Conservation (phyloP, 2,113 vertebrate species). For the Neomonachus schauinslandi region DNA sequence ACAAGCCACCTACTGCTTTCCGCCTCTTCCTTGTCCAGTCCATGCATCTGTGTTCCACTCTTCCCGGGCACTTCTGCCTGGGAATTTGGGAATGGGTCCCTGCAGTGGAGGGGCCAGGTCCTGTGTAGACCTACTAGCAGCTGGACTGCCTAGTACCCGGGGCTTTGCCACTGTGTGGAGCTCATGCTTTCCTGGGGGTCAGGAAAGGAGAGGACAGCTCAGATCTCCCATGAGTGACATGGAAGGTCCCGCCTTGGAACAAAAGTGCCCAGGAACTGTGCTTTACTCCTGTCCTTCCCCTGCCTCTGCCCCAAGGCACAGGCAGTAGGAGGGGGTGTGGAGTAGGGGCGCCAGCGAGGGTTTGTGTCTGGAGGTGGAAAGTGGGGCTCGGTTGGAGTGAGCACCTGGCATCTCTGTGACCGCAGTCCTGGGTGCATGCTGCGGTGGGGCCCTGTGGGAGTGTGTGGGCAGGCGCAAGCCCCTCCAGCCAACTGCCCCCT, state of each 20-base stretch:
- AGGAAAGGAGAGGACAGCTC: neutral
- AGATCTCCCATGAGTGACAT: neutral
- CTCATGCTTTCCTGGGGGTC: neutral
- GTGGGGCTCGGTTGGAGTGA: fast-evolving
- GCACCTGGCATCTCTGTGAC: neutral
- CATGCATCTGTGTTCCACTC: neutral
- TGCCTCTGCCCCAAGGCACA: neutral
- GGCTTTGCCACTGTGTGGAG: neutral
- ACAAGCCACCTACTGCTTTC: neutral
- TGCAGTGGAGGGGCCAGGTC: neutral
- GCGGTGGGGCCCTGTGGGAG: neutral
- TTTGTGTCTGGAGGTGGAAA: neutral
- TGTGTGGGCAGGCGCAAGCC: neutral
- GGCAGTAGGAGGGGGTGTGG: neutral
- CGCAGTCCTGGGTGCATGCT: fast-evolving
- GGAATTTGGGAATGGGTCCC: neutral
- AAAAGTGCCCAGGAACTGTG: neutral
- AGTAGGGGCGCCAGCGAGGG: neutral
- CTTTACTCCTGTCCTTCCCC: neutral
- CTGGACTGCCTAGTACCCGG: neutral
- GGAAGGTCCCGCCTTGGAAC: neutral
- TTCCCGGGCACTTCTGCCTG: neutral
- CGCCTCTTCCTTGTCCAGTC: neutral
- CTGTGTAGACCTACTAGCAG: neutral
- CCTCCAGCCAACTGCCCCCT: neutral